These are phyloP conservation scores for Troglohyphantes excavatus DNA, from an alignment of 2,888 invertebrate species.

Conservation along the genomic window DNA sequence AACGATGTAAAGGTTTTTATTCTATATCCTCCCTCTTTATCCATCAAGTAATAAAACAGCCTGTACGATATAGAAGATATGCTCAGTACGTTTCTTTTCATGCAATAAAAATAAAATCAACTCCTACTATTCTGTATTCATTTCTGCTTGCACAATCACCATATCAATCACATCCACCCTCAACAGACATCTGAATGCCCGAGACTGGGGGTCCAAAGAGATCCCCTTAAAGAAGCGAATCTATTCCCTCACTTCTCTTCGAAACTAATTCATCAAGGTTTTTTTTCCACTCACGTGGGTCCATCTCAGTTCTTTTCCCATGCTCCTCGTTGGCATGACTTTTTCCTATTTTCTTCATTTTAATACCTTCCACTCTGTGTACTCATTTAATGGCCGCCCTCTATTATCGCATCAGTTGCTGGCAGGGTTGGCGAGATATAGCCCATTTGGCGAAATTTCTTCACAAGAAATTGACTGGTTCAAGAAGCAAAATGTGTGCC, in stretches of 20 bases:
- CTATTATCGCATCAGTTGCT: not conserved
- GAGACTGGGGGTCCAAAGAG: not conserved
- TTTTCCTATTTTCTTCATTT: conserved; percentile 50
- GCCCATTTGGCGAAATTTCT: too few species aligned
- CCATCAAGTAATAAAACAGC: too few species aligned
- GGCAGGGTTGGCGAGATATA: too few species aligned
- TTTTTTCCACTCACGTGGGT: not conserved
- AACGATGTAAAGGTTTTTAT: too few species aligned
- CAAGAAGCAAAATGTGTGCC: too few species aligned
- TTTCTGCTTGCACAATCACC: too few species aligned
- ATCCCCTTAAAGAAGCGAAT: not conserved
- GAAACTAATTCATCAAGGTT: conserved; percentile 43
- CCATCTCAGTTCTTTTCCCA: conserved; percentile 11
- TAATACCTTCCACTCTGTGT: conserved; percentile 21
- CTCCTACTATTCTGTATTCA: too few species aligned
- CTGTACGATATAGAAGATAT: too few species aligned
- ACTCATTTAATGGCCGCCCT: conserved; percentile 23
- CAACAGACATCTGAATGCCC: not conserved
- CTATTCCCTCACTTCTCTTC: conserved; percentile 2
- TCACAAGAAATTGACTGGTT: too few species aligned
- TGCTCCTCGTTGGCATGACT: conserved; percentile 2
- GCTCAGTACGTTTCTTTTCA: too few species aligned
- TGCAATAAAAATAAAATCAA: too few species aligned
- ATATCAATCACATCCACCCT: not conserved
- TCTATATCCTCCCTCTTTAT: too few species aligned